phyloP scores from a whole-genome alignment of 1,140 invertebrate species.

The Trichomalopsis sarcophagae region DNA sequence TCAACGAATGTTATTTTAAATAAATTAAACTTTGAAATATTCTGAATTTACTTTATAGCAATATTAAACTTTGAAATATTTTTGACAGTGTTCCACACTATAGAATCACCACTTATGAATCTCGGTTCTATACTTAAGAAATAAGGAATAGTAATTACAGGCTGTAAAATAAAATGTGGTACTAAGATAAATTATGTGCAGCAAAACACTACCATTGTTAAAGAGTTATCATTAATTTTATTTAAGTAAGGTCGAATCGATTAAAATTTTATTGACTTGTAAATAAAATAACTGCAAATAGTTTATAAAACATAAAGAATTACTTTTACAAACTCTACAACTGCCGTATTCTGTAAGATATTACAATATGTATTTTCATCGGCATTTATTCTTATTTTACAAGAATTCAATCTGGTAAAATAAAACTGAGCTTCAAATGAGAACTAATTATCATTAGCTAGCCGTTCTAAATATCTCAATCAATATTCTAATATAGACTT shows the following conservation, averaged over 20 bases:
- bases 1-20: neutral
- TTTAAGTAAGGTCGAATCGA: conserved; percentile 11
- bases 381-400: neutral
- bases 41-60: neutral
- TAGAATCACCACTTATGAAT: neutral
- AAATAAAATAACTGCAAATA: conserved; percentile 57
- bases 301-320: neutral
- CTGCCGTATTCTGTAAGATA: conserved; percentile 21
- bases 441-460: neutral
- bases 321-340: conserved; percentile 16
- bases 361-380: conserved; percentile 4
- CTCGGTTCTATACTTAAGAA: neutral
- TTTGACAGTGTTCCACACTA: neutral
- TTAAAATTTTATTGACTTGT: conserved; percentile 50
- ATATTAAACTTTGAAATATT: neutral
- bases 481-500: neutral
- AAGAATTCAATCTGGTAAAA: neutral
- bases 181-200: conserved; percentile 5
- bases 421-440: neutral
- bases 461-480: neutral
- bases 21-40: neutral
- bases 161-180: conserved; percentile 41
- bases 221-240: conserved; percentile 16
- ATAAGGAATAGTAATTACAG: conserved; percentile 2
- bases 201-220: conserved; percentile 25